Evolutionary conservation across 2,888 invertebrate genomes (phyloP).

Genomic region (Cephonodes hylas): DNA sequence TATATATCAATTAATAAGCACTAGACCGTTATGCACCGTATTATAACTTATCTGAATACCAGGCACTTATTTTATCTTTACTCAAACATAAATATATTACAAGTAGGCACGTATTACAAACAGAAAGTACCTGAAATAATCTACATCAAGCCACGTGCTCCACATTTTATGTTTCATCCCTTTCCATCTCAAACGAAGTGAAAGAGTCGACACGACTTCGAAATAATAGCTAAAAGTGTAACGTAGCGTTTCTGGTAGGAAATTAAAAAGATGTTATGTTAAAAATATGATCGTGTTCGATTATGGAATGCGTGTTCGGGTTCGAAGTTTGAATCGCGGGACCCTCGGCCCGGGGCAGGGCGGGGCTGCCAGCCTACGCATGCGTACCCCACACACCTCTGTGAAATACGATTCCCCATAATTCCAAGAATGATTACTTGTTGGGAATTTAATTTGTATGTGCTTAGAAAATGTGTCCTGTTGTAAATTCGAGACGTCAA

Average conservation of each 20-base stretch:
- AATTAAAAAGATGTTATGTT: constrained; percentile 8
- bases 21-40: not conserved
- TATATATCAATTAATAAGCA: not conserved
- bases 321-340: constrained; percentile 53
- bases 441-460: constrained; percentile 52
- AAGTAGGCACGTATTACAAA: not conserved
- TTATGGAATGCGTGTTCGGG: constrained; percentile 13
- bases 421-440: constrained; percentile 55
- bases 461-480: constrained; percentile 36
- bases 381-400: constrained; percentile 42
- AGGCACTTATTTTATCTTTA: too few relatives aligned
- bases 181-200: not conserved
- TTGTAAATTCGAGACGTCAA: constrained; percentile 26
- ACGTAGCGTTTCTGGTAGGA: not conserved
- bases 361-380: constrained; percentile 61
- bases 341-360: constrained; percentile 64
- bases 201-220: not conserved
- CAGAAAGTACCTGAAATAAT: not conserved
- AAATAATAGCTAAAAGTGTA: not conserved
- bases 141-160: not conserved
- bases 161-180: not conserved
- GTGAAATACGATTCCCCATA: constrained; percentile 45
- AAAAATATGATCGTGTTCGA: constrained; percentile 14
- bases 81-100: not conserved
- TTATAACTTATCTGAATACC: not conserved